phyloP scores from a whole-genome alignment of 2,797 vertebrate species.

The Denticeps clupeoides region DNA sequence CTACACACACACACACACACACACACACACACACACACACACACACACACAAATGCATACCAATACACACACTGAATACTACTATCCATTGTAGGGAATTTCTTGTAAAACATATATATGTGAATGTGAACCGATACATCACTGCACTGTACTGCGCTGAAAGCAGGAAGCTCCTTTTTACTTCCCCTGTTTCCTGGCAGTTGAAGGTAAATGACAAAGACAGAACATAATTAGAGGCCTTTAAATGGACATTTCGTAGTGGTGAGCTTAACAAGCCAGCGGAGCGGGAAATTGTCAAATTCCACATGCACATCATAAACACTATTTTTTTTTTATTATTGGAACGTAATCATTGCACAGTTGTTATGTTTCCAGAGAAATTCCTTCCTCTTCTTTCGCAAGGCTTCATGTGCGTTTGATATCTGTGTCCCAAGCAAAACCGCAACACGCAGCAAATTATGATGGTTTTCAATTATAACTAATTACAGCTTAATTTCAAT shows the following conservation, averaged over 20 bases:
- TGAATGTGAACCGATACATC: conserved; percentile 6
- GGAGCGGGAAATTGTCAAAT: conserved; percentile 74
- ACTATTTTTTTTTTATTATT: conserved; percentile 40
- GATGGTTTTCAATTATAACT: too few relatives aligned
- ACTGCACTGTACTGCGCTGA: background rate
- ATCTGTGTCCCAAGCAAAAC: too few relatives aligned
- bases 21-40: background rate
- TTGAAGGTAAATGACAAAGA: conserved; percentile 58
- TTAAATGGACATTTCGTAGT: conserved; percentile 75
- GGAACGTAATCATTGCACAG: background rate
- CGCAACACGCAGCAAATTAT: too few relatives aligned
- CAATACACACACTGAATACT: too few relatives aligned
- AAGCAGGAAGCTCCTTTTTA: conserved; percentile 41
- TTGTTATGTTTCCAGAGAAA: too few relatives aligned
- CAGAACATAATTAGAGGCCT: conserved; percentile 71
- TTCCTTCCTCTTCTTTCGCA: too few relatives aligned
- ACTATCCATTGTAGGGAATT: too few relatives aligned
- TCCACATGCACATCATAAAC: conserved; percentile 61
- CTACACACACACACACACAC: background rate
- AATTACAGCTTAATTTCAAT: too few relatives aligned
- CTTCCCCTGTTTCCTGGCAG: conserved; percentile 47
- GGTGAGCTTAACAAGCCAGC: conserved; percentile 66
- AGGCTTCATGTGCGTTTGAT: too few relatives aligned
- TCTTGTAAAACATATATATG: too few relatives aligned
- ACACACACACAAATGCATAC: conserved; percentile 6